Percentiles rank a stretch among this genome's conserved stretches.
These are phyloP conservation scores for Ophioderma brevispina DNA, from an alignment of 35 echinoderm and acorn worm genomes.

Conservation along the genomic window DNA sequence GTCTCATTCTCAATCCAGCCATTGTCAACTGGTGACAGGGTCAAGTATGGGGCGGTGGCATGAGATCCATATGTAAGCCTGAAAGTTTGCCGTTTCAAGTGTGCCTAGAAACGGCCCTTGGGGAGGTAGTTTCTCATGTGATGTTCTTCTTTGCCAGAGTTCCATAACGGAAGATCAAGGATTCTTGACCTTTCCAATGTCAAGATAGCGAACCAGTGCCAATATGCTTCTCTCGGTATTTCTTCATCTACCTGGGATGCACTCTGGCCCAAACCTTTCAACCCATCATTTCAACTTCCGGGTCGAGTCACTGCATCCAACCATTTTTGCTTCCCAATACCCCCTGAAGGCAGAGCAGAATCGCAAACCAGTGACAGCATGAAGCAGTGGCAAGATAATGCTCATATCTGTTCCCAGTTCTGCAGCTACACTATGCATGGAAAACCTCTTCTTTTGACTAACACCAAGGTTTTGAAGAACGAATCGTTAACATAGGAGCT, in stretches of 20 bases:
- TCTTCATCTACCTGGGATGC: neutral
- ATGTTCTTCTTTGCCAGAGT: neutral
- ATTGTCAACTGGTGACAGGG: neutral
- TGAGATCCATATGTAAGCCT: neutral
- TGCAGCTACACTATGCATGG: neutral
- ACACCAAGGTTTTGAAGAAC: neutral
- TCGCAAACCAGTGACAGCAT: neutral
- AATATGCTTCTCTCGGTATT: neutral
- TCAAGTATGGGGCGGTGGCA: neutral
- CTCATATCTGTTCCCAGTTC: neutral
- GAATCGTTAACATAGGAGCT: neutral
- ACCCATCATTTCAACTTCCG: neutral
- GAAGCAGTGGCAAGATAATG: neutral
- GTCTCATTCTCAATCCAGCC: neutral
- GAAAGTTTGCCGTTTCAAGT: neutral
- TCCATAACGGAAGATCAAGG: neutral
- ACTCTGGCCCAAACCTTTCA: neutral
- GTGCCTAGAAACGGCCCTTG: neutral
- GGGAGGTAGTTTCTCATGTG: neutral
- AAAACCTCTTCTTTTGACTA: neutral
- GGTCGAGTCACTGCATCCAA: neutral
- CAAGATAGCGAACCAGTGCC: neutral
- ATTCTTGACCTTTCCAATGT: neutral
- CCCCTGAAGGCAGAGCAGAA: neutral
- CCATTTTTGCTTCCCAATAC: neutral